Evolutionary conservation across 2,113 vertebrate genomes (phyloP).

Genomic region (Dendropsophus ebraccatus): DNA sequence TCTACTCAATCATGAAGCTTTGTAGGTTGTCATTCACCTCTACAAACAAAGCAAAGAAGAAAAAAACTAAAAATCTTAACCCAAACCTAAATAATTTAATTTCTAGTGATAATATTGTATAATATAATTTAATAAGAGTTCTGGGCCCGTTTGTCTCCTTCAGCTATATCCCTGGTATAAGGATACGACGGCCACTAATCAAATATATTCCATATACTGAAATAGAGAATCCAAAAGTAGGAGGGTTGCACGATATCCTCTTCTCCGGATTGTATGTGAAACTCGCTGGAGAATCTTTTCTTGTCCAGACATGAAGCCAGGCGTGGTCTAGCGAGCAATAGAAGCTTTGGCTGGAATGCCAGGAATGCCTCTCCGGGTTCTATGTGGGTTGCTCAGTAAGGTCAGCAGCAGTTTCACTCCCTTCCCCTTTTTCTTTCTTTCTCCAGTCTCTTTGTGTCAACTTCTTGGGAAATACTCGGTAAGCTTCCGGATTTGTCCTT

Average conservation of each 20-base stretch:
- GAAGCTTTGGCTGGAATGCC: slow-evolving; percentile 48
- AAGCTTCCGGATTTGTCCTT: background rate
- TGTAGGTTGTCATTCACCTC: background rate
- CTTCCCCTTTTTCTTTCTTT: slow-evolving; percentile 9
- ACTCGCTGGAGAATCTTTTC: slow-evolving; percentile 47
- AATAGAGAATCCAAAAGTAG: background rate
- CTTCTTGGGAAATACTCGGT: slow-evolving; percentile 1
- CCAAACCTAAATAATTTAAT: background rate
- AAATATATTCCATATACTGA: background rate
- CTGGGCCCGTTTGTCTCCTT: background rate
- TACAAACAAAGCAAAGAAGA: background rate
- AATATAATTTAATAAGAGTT: background rate
- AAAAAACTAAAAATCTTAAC: background rate
- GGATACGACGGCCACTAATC: background rate
- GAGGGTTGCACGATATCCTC: background rate
- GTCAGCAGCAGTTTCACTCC: slow-evolving; percentile 43
- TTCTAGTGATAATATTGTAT: background rate
- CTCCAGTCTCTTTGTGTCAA: slow-evolving; percentile 16
- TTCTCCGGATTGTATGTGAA: background rate
- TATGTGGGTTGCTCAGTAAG: slow-evolving; percentile 52
- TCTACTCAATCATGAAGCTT: too few relatives aligned
- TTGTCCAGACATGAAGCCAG: slow-evolving; percentile 42
- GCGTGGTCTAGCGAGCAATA: slow-evolving; percentile 29
- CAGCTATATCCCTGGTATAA: background rate
- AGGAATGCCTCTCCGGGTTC: slow-evolving; percentile 42